Conservation (phyloP, 23 tunicate genomes). For the Trididemnum clinides region DNA sequence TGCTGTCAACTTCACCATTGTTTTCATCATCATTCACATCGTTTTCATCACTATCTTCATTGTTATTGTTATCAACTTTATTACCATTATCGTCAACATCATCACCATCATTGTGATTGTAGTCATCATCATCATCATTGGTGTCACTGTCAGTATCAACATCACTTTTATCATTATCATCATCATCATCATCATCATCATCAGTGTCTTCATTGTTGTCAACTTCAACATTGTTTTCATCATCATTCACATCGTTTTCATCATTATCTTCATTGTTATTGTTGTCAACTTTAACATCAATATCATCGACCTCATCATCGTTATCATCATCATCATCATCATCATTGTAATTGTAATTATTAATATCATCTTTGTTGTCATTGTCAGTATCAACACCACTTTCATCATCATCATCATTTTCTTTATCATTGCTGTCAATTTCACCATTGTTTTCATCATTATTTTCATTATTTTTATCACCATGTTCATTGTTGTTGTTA, state of each 20-base stretch:
- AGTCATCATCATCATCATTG: background rate
- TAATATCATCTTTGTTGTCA: background rate
- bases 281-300: background rate
- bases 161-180: background rate
- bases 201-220: background rate
- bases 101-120: background rate
- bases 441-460: constrained; percentile 8
- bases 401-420: constrained; percentile 10
- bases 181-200: constrained; percentile 26
- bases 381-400: no score
- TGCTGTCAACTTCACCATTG: background rate
- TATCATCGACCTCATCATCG: background rate
- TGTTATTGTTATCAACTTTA: background rate
- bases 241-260: constrained; percentile 3
- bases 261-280: constrained; percentile 5
- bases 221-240: background rate
- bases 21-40: constrained; percentile 1
- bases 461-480: background rate
- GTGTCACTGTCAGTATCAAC: constrained; percentile 18
- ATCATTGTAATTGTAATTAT: background rate
- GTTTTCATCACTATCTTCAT: background rate
- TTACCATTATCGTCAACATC: constrained; percentile 16
- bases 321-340: background rate
- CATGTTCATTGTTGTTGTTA: background rate
- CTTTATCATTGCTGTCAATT: background rate